Evolutionary conservation across 2,113 vertebrate species (phyloP), one percentile per base, ranked within the genome.

Genomic region (Tor tambroides): DNA sequence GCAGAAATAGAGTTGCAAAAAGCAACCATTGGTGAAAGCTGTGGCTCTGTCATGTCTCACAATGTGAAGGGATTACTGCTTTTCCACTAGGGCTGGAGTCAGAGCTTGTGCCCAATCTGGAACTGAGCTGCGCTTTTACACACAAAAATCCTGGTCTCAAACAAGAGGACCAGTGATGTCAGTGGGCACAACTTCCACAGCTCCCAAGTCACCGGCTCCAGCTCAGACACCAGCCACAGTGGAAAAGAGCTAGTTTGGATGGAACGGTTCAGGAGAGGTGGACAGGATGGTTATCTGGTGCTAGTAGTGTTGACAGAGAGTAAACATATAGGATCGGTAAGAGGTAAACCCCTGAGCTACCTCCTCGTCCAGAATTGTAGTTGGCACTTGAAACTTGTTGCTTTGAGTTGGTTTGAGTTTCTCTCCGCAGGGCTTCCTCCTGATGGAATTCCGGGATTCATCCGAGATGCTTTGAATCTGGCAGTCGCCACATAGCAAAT

Each of bases 381-480:
- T 88, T 86, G 93, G 89, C 85, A 92, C 90, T 87, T 94, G 92
- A 15, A 84, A 89, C 69, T 85, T 92, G 87, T 93, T 92, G 74
- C 89, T 78, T 28, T 78, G 67, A 87, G 87, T 69, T 12, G 82
- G 41, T 88, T n/a, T n/a, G n/a, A n/a, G n/a, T n/a, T 79, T n/a
- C 85, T 84, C 87, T 88, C 91, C 83, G 1, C 35, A 30, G 56
- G 90, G 94, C 91, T 92, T 95, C 91, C 93, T 93, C 89, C 91
- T 94, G 86, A 95, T 93, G 90, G 95, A 95, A 88, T 89, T 87
- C 38, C 94, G 94, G 0, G 94, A 96, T 46, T 93, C 92, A 77
- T 96, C 94, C 17, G 94, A 92, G 90, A 95, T 95, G 92, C 94
- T 95, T 91, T 96, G 95, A 93, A 96, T 95, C 95, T 96, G 88